phyloP scores from a whole-genome alignment of 2,797 vertebrate genomes.

The Clarias platycephalus region DNA sequence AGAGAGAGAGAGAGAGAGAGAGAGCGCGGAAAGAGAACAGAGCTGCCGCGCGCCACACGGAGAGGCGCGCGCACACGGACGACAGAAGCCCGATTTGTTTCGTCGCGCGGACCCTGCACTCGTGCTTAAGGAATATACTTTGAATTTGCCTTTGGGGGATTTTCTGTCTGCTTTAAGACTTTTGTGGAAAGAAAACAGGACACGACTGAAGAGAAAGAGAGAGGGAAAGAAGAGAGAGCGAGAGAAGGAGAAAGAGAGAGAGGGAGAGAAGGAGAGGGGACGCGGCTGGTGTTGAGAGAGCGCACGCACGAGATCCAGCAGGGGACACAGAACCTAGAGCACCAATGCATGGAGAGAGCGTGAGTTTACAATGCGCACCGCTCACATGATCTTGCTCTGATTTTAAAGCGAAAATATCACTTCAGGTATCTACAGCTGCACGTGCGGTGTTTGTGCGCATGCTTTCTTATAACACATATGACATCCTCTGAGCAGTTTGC shows the following conservation, averaged over 20 bases:
- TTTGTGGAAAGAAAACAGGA: constrained; percentile 15
- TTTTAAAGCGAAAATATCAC: background rate
- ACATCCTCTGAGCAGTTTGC: constrained; percentile 1
- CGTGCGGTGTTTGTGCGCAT: background rate
- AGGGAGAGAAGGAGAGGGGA: background rate
- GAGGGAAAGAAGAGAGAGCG: background rate
- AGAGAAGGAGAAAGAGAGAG: background rate
- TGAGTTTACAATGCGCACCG: constrained; percentile 37
- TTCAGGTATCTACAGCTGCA: constrained; percentile 12
- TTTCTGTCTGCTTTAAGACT: constrained; percentile 43
- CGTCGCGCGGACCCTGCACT: constrained; percentile 5
- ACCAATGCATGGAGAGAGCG: constrained; percentile 42
- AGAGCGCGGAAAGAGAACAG: background rate
- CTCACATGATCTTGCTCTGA: constrained; percentile 18
- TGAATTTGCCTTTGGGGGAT: constrained; percentile 36
- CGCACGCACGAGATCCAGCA: constrained; percentile 28
- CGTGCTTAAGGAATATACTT: constrained; percentile 35
- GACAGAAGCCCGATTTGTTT: constrained; percentile 1
- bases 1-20: background rate
- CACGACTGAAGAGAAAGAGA: constrained; percentile 3
- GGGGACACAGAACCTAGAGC: constrained; percentile 22
- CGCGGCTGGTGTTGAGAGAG: constrained; percentile 2
- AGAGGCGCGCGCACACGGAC: constrained; percentile 5
- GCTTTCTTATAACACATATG: background rate
- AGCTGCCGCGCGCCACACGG: background rate